Percentiles rank a stretch among this genome's conserved stretches.
phyloP scores from a whole-genome alignment of 2,113 vertebrate species.

The Rhineura floridana region DNA sequence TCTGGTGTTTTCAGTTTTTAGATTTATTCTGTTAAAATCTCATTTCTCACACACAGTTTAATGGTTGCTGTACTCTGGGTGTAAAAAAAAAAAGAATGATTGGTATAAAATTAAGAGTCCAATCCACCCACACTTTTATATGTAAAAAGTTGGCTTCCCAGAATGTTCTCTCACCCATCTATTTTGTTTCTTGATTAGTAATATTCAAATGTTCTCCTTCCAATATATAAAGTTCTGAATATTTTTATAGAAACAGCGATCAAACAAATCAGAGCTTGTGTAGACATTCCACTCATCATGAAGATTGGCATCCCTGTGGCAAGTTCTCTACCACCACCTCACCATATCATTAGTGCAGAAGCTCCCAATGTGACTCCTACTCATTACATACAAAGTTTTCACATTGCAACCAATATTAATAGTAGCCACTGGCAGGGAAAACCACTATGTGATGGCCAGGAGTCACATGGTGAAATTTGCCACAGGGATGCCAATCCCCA shows the following conservation, averaged over 20 bases:
- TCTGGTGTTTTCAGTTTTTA: conserved; percentile 5
- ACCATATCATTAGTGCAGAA: neutral
- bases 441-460: neutral
- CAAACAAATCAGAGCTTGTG: neutral
- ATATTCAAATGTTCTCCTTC: neutral
- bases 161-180: neutral
- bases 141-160: neutral
- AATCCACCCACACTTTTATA: neutral
- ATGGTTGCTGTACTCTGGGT: neutral
- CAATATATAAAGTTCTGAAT: neutral
- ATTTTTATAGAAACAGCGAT: neutral
- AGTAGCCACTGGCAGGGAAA: neutral
- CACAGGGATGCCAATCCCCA: neutral
- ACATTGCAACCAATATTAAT: neutral
- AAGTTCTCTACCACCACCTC: neutral
- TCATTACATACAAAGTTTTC: neutral
- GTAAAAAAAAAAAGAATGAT: neutral
- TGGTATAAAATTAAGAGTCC: neutral
- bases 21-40: neutral
- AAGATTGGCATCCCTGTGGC: neutral
- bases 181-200: neutral
- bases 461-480: neutral
- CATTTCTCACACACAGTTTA: neutral
- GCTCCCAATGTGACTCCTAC: neutral
- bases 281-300: neutral